Evolutionary conservation across 2,888 invertebrate genomes (phyloP).

Genomic region (Abrostola tripartita): DNA sequence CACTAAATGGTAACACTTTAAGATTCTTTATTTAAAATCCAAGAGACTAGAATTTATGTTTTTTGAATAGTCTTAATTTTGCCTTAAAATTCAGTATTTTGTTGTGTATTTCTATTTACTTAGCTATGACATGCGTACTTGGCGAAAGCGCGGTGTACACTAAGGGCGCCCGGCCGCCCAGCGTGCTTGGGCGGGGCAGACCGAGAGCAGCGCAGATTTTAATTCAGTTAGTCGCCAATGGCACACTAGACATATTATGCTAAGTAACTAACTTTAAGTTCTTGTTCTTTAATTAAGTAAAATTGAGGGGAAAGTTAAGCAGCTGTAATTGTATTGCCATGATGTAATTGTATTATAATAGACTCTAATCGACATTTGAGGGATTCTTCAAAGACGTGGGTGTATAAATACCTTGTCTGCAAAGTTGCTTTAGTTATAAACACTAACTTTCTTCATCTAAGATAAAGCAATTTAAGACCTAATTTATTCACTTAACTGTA

Average conservation of each 20-base stretch:
- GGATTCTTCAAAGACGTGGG: slow-evolving; percentile 2
- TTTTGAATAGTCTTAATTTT: slow-evolving; percentile 33
- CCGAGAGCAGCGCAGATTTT: slow-evolving; percentile 61
- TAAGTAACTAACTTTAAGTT: slow-evolving; percentile 16
- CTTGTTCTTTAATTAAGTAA: slow-evolving; percentile 4
- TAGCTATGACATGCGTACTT: slow-evolving; percentile 54
- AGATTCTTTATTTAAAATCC: slow-evolving; percentile 22
- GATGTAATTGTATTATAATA: slow-evolving; percentile 10
- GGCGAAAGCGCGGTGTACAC: slow-evolving; percentile 59
- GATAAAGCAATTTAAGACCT: neutral
- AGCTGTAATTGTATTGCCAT: slow-evolving; percentile 7
- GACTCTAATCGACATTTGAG: slow-evolving; percentile 7
- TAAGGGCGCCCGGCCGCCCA: slow-evolving; percentile 64
- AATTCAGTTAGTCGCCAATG: slow-evolving; percentile 75
- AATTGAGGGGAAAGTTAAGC: neutral
- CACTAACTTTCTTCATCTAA: neutral
- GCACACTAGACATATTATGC: slow-evolving; percentile 38
- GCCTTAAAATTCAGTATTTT: slow-evolving; percentile 27
- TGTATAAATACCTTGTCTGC: slow-evolving; percentile 6
- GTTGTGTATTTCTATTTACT: slow-evolving; percentile 28
- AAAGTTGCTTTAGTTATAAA: slow-evolving; percentile 22
- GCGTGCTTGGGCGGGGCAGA: slow-evolving; percentile 65
- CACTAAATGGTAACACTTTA: slow-evolving; percentile 39
- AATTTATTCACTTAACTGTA: neutral
- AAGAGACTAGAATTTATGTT: neutral